Conservation (phyloP, 2,113 vertebrate species). For the Xenopus tropicalis region UCB_Xtro_10.0 CM004451.2:34606501-34607000, state of each 20-base stretch:
- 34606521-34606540: too few relatives aligned
- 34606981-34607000: background rate
- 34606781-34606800: conserved; percentile 47
- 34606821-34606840: conserved; percentile 98
- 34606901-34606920: background rate
- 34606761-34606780: conserved; percentile 32
- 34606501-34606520: too few relatives aligned
- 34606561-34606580: too few relatives aligned
- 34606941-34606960: conserved; percentile 6
- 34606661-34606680: too few relatives aligned
- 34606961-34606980: background rate
- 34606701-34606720: too few relatives aligned
- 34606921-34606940: background rate
- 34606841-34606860: conserved; percentile 96
- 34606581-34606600: too few relatives aligned
- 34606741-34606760: background rate
- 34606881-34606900: background rate
- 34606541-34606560: too few relatives aligned
- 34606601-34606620: too few relatives aligned
- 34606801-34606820: conserved; percentile 80
- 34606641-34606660: too few relatives aligned
- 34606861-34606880: conserved; percentile 87
- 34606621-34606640: too few relatives aligned
- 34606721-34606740: too few relatives aligned
- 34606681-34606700: too few relatives aligned